These are phyloP conservation scores for Leucophenga maculata DNA, from an alignment of 2,888 invertebrate genomes.

Conservation along the genomic window DNA sequence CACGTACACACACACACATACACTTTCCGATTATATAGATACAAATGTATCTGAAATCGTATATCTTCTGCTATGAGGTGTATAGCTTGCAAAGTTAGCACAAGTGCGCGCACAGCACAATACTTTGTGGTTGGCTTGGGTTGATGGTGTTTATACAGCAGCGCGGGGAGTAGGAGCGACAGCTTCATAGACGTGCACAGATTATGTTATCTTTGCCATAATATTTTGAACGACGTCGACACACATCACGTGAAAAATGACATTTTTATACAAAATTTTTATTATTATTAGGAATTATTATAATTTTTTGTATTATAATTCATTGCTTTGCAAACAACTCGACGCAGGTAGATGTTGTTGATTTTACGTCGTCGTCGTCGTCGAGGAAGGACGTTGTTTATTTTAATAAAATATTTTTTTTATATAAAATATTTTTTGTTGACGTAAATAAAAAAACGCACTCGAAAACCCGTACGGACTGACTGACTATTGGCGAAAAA, in stretches of 20 bases:
- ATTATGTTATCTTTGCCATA: constrained; percentile 43
- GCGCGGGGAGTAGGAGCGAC: too few species aligned
- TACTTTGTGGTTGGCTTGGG: too few species aligned
- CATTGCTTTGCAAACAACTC: constrained; percentile 24
- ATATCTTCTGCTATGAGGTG: constrained; percentile 34
- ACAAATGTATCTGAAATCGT: not conserved
- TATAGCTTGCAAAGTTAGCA: constrained; percentile 17
- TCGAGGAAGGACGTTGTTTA: not conserved
- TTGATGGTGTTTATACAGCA: too few species aligned
- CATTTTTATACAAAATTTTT: constrained; percentile 21
- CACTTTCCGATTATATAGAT: too few species aligned
- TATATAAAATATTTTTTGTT: constrained; percentile 9
- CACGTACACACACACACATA: constrained; percentile 23
- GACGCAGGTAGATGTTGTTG: constrained; percentile 24
- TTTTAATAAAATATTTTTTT: constrained; percentile 20
- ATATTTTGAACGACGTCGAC: constrained; percentile 37
- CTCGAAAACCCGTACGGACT: too few species aligned
- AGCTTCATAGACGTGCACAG: constrained; percentile 11
- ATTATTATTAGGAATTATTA: constrained; percentile 27
- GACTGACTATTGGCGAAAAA: too few species aligned
- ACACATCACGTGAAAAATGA: constrained; percentile 52
- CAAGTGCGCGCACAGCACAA: not conserved
- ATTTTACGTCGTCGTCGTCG: constrained; percentile 52
- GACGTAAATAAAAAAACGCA: not conserved
- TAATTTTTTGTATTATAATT: constrained; percentile 38